A percentile compares a stretch with the other conserved stretches of the same genome.
phyloP scores from a whole-genome alignment of 2,797 vertebrate genomes.

The Rhinichthys osculus region DNA sequence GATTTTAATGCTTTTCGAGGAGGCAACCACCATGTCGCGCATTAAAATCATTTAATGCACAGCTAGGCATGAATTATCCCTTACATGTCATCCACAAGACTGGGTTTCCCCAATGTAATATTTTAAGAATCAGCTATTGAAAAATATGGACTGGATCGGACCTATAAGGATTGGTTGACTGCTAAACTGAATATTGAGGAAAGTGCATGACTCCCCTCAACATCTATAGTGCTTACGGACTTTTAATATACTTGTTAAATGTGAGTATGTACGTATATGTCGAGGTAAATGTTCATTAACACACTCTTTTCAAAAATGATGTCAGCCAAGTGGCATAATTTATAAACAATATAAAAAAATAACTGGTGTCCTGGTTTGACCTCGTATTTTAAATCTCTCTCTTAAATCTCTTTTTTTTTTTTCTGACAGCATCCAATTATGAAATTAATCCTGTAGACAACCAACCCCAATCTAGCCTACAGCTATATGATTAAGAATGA shows the following conservation, averaged over 20 bases:
- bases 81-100: not conserved
- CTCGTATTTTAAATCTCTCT: not conserved
- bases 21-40: no score
- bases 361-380: not conserved
- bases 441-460: not conserved
- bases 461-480: not conserved
- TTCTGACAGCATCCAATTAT: conserved; percentile 1
- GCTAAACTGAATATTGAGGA: not conserved
- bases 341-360: not conserved
- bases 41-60: no score
- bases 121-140: not conserved
- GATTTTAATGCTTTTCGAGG: no score
- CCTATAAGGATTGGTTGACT: not conserved
- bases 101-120: not conserved
- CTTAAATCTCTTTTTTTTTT: not conserved
- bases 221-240: not conserved
- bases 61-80: no score
- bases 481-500: not conserved
- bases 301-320: not conserved
- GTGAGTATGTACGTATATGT: not conserved
- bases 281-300: not conserved
- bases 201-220: not conserved
- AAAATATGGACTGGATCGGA: not conserved
- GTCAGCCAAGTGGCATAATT: not conserved
- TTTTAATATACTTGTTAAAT: not conserved